Percentiles rank a stretch among this genome's conserved stretches.
Evolutionary conservation across 2,113 vertebrate species (phyloP).

Genomic region (Struthio camelus): DNA sequence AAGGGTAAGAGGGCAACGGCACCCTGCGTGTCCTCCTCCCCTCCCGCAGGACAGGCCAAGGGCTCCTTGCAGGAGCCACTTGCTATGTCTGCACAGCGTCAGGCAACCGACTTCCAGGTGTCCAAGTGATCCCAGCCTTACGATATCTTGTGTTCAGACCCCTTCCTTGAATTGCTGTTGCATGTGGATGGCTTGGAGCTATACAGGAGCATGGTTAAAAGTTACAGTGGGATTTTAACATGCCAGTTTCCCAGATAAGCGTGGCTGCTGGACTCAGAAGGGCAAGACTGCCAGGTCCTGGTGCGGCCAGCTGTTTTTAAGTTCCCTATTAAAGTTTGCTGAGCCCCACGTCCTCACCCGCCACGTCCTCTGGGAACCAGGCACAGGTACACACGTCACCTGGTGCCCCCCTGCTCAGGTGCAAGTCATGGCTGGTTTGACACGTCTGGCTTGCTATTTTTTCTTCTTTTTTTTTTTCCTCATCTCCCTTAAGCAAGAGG

Average conservation of each 20-base stretch:
- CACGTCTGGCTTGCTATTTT: slow-evolving; percentile 21
- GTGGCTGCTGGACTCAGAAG: background rate
- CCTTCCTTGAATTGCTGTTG: too few relatives aligned
- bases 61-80: too few relatives aligned
- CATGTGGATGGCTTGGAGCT: too few relatives aligned
- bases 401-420: slow-evolving; percentile 11
- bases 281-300: background rate
- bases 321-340: background rate
- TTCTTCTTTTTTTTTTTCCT: slow-evolving; percentile 1
- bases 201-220: too few relatives aligned
- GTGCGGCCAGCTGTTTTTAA: background rate
- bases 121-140: too few relatives aligned
- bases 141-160: too few relatives aligned
- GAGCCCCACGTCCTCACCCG: background rate
- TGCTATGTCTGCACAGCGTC: too few relatives aligned
- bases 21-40: too few relatives aligned
- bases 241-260: background rate
- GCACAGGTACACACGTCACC: background rate
- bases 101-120: too few relatives aligned
- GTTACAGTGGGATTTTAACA: background rate
- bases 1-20: too few relatives aligned
- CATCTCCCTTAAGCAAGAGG: background rate
- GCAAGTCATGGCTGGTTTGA: background rate
- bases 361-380: background rate
- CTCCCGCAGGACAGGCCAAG: too few relatives aligned